phyloP scores from a whole-genome alignment of 2,888 invertebrate genomes.

The Galerucella nymphaeae region DNA sequence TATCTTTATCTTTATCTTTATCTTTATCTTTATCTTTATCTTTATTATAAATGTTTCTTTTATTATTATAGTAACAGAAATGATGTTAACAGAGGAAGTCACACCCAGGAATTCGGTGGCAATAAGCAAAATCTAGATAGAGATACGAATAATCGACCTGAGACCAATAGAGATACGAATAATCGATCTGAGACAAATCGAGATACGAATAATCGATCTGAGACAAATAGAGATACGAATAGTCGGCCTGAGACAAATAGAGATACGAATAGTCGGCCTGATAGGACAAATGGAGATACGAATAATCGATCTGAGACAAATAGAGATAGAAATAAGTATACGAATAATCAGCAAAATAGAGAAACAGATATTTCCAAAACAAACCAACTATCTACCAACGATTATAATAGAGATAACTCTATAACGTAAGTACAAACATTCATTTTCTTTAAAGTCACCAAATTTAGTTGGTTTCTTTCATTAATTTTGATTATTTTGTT shows the following conservation, averaged over 20 bases:
- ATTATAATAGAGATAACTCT: not conserved
- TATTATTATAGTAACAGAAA: not conserved
- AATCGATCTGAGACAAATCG: no score
- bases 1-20: no score
- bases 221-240: no score
- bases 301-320: no score
- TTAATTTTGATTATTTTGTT: no score
- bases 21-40: no score
- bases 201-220: no score
- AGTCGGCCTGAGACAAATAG: no score
- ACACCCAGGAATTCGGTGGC: not conserved
- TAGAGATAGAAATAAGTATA: not conserved
- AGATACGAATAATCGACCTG: not conserved
- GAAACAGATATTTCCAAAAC: not conserved
- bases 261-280: no score
- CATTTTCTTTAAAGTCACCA: no score
- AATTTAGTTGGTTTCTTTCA: no score
- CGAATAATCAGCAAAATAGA: not conserved
- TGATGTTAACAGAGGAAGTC: not conserved
- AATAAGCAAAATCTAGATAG: not conserved
- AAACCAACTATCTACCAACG: conserved; percentile 1
- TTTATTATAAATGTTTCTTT: not conserved
- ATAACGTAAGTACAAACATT: not conserved
- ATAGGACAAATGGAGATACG: no score
- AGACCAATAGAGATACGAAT: not conserved